Evolutionary conservation across 1,140 invertebrate genomes (phyloP), one percentile per base, ranked within the genome.

Genomic region (Trissolcus basalis): DNA sequence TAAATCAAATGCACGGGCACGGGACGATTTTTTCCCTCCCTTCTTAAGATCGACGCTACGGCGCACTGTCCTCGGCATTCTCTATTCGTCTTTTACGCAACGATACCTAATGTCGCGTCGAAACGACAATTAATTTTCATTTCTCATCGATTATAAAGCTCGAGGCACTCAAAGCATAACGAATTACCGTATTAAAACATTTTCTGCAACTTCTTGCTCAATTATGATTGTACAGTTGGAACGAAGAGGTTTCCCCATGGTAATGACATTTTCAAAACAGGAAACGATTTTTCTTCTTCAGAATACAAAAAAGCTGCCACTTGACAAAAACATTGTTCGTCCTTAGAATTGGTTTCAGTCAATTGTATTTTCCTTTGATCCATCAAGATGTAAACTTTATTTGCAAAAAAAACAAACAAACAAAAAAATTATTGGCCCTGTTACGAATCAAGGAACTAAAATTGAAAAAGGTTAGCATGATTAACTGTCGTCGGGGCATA

Each of bases 1-100:
- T 83, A 80, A 82, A 81, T 83, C 58, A 72, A 72, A 45, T 13
- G 54, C 50, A n/a, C 27, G 35, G 35, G 11, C 63, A 54, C 55
- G 56, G 67, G 55, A 35, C 70, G 63, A 51, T 63, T 60, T 70
- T 71, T 27, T 27, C 19, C 19, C 6, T 27, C 19, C 19, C 6
- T 27, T 48, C 67, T 71, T 71, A 41, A 67, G 56, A 51, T 55
- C 53, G 56, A 47, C 51, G 44, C 49, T 63, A 33, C 53, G 59
- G 13, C 7, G 13, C 11, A 59, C 77, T 48, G 64, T 72, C 58
- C 74, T 68, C 69, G 64, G 50, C 75, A 69, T 73, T 77, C 75
- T 72, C 59, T 41, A 58, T 64, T 56, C 44, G 67, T 60, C n/a
- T n/a, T 55, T 77, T 77, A 54, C 75, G 68, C 64, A 77, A 77